Evolutionary conservation across 2,113 vertebrate species (phyloP).

Genomic region (Gallinago jamesoni): DNA sequence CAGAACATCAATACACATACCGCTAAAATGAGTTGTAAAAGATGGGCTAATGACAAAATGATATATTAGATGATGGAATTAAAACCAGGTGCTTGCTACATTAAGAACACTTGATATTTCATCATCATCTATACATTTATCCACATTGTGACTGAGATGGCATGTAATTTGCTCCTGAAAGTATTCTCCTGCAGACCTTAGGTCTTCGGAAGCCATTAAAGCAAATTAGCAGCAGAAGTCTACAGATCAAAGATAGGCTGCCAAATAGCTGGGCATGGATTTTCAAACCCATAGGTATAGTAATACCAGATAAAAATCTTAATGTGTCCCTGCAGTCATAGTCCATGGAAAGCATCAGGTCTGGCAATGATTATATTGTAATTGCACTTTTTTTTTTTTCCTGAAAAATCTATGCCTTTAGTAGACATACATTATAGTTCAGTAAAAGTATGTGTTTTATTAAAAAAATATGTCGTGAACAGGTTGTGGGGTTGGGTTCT

Average conservation of each 20-base stretch:
- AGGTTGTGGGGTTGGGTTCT: background rate
- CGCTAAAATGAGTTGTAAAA: slow-evolving; percentile 51
- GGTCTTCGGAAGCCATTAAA: slow-evolving; percentile 52
- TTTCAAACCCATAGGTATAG: background rate
- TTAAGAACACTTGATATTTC: slow-evolving; percentile 57
- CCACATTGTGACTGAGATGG: slow-evolving; percentile 18
- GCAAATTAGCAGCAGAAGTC: slow-evolving; percentile 22
- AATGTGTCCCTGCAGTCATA: background rate
- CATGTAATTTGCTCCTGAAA: slow-evolving; percentile 54
- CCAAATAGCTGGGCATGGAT: background rate
- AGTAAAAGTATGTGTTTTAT: background rate
- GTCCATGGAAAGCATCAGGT: background rate
- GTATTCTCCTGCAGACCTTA: slow-evolving; percentile 7
- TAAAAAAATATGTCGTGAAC: background rate
- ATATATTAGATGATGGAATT: slow-evolving; percentile 40
- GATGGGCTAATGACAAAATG: slow-evolving; percentile 5
- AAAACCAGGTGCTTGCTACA: slow-evolving; percentile 36
- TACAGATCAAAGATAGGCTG: slow-evolving; percentile 31
- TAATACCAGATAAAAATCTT: slow-evolving; percentile 29
- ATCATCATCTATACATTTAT: slow-evolving; percentile 53
- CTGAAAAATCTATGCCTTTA: background rate
- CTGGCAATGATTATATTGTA: background rate
- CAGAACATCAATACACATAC: background rate
- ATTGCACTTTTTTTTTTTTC: background rate
- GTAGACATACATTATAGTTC: background rate